Conservation (phyloP, 2,113 vertebrate species). For the Labeo rohita region DNA sequence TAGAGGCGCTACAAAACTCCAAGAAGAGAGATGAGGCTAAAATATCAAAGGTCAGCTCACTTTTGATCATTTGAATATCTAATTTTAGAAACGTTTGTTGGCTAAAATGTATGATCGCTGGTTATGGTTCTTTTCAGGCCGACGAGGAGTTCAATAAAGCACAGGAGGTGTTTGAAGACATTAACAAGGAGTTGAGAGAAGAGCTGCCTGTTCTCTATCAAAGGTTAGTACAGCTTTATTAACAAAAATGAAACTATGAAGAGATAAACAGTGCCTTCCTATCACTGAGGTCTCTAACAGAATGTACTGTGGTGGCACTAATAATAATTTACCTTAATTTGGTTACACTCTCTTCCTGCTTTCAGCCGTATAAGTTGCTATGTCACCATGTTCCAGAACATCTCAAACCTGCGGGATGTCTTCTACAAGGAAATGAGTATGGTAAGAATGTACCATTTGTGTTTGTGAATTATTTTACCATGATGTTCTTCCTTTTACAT, state of each 20-base stretch:
- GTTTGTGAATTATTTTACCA: neutral
- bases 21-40: slow-evolving; percentile 96
- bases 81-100: neutral
- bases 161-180: slow-evolving; percentile 91
- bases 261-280: neutral
- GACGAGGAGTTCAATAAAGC: slow-evolving; percentile 93
- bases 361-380: slow-evolving; percentile 75
- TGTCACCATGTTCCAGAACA: slow-evolving; percentile 56
- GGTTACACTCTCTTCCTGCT: slow-evolving; percentile 79
- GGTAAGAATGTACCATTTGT: slow-evolving; percentile 71
- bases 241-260: neutral
- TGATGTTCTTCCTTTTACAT: neutral
- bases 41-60: slow-evolving; percentile 78
- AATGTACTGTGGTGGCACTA: neutral
- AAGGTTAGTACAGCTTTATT: slow-evolving; percentile 78
- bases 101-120: neutral
- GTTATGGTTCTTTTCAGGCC: slow-evolving; percentile 73
- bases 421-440: slow-evolving; percentile 97
- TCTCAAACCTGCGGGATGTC: slow-evolving; percentile 86
- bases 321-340: slow-evolving; percentile 65
- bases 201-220: slow-evolving; percentile 88
- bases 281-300: neutral
- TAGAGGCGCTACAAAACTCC: slow-evolving; percentile 87
- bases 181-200: slow-evolving; percentile 89
- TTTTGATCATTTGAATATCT: neutral